Evolutionary conservation across 2,797 vertebrate species (phyloP).

Genomic region (Cuculus canorus): DNA sequence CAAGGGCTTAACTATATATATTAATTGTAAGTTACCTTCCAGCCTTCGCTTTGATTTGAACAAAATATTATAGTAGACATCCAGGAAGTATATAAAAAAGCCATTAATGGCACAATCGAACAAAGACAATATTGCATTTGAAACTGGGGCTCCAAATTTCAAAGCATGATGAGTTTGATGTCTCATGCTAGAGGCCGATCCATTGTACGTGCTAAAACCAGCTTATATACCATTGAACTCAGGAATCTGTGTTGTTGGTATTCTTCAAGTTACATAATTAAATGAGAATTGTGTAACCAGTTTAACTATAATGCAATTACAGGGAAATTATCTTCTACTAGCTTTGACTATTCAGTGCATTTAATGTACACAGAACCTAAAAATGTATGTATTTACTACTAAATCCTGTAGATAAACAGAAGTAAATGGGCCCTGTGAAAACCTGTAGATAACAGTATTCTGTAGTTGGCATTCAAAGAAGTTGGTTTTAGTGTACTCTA

Average conservation of each 20-base stretch:
- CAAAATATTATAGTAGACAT: background rate
- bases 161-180: background rate
- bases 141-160: background rate
- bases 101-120: background rate
- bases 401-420: slow-evolving; percentile 35
- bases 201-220: slow-evolving; percentile 29
- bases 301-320: slow-evolving; percentile 55
- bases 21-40: background rate
- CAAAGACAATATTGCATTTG: background rate
- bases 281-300: slow-evolving; percentile 2
- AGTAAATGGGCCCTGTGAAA: slow-evolving; percentile 3
- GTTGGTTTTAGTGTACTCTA: background rate
- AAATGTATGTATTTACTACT: slow-evolving; percentile 60
- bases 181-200: slow-evolving; percentile 18
- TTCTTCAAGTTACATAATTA: slow-evolving; percentile 51
- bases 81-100: background rate
- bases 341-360: slow-evolving; percentile 59
- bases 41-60: background rate
- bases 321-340: slow-evolving; percentile 58
- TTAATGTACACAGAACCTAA: slow-evolving; percentile 40
- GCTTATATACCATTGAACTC: background rate
- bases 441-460: background rate
- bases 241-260: slow-evolving; percentile 20
- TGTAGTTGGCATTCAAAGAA: background rate
- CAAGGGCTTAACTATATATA: background rate